phyloP scores from a whole-genome alignment of 1,140 invertebrate genomes.

The Wiebesia pumilae region DNA sequence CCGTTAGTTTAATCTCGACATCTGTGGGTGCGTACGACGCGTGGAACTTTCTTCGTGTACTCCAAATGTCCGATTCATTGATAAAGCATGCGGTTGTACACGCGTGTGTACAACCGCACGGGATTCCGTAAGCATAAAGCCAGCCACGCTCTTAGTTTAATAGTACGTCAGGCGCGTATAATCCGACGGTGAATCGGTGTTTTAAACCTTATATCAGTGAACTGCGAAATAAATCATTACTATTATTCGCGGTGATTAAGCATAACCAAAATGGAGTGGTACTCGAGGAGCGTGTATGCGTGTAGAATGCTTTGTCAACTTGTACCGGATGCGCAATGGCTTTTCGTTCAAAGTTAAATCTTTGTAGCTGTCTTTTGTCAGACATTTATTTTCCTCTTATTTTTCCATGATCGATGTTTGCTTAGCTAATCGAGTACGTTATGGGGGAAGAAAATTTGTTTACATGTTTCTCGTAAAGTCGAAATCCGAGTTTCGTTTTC shows the following conservation, averaged over 20 bases:
- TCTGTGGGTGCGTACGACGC: not conserved
- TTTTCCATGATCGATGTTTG: not conserved
- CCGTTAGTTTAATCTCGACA: not conserved
- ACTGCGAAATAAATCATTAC: not conserved
- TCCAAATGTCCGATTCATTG: not conserved
- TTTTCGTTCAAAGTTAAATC: not conserved
- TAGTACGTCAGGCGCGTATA: not conserved
- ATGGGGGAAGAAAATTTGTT: not conserved
- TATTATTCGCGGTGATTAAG: not conserved
- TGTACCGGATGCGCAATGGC: not conserved
- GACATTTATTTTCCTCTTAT: not conserved
- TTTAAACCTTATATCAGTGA: not conserved
- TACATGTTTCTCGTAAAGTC: not conserved
- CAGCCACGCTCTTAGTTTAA: slow-evolving; percentile 7
- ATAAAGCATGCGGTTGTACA: not conserved
- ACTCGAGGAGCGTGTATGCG: not conserved
- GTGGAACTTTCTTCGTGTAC: not conserved
- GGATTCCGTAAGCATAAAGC: not conserved
- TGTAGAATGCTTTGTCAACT: not conserved
- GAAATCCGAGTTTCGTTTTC: too few relatives aligned
- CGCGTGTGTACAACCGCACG: too few relatives aligned
- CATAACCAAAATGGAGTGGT: not conserved
- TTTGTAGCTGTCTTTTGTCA: not conserved
- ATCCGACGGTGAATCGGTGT: not conserved
- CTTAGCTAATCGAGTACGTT: not conserved